Evolutionary conservation across 2,888 invertebrate species (phyloP), one percentile per base, ranked within the genome.

Genomic region (Macaria notata): DNA sequence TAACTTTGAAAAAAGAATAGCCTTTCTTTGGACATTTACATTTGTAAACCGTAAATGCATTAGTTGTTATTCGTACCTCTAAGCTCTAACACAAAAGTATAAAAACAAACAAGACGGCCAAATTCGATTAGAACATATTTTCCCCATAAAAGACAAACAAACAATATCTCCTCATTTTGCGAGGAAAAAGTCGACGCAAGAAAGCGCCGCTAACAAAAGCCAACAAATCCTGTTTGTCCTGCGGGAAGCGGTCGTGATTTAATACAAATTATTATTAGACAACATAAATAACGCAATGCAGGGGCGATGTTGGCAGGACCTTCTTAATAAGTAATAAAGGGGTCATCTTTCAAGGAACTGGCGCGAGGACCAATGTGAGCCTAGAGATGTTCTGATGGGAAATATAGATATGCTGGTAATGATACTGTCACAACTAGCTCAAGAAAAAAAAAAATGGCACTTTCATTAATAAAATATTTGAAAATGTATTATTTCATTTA

Each of bases 211-310:
- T 87, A 88, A 89, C 89, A 88, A 91, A 87, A 87, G 89, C 83
- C 79, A 83, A 84, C 88, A 88, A 88, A 89, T 88, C 87, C 89
- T 81, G 86, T 85, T 86, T 86, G 87, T 86, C 85, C 85, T 77
- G 83, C 78, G 82, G 83, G 83, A 81, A 83, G 83, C 84, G 79
- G 74, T 75, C 81, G 88, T 88, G 91, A 91, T 91, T 91, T 90
- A 91, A 90, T 91, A 91, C 91, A 91, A 91, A 91, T 91, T 90
- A 91, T 91, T 91, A 90, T 91, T 91, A 89, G 88, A 87, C 79
- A 78, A 88, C 89, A 90, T 91, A 91, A 90, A 91, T 91, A 90
- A 90, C 88, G 78, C 71, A 75, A 82, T 78, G 77, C 79, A 73
- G 81, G 86, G 84, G 84, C 73, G 48, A 73, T 72, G 73, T 69